Base-by-base conservation (phyloP, 1,140 invertebrate species). In the Zaprionus inermis region DNA sequence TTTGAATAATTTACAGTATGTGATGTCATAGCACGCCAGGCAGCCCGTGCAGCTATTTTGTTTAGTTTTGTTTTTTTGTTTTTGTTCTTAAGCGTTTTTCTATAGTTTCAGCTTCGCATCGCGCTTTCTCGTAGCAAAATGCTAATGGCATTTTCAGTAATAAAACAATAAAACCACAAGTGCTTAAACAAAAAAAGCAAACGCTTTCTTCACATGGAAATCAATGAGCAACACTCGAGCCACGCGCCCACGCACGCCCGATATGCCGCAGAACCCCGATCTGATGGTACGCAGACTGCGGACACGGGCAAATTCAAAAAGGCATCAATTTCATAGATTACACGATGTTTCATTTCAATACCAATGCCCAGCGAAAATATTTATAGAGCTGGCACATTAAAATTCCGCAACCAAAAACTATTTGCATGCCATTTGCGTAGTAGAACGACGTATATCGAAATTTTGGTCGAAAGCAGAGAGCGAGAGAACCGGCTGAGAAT, bases 1-100 rank as follows among this genome's bases (percentile, higher is more conserved):
- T 88, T 83, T 70, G 61, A 89, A 89, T 88, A 83, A 88, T 88
- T 88, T 81, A 79, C 57, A 77, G 77, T 68, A 88, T 88, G 83
- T 88, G 83, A 88, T 88, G 83, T 88, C 83, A 88, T 89, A 80
- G 74, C 60, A n/a, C n/a, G n/a, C n/a, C n/a, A n/a, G 55, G 76
- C 67, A 65, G 38, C 32, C 22, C 60, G 36, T 34, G 58, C 38
- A 44, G 57, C 10, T 49, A 49, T 18, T 22, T 49, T 22, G 11
- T 49, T 49, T n/a, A n/a, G n/a, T n/a, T n/a, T n/a, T n/a, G n/a
- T n/a, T n/a, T n/a, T n/a, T n/a, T n/a, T n/a, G n/a, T n/a, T n/a
- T n/a, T 49, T 49, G 16, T 49, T 49, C 18, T 22, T 38, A 1
- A 24, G 1, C 4, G 1, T 2, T n/a, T 46, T 46, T 38, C 38